Conservation (phyloP, 2,113 vertebrate species). For the Eptesicus fuscus region DNA sequence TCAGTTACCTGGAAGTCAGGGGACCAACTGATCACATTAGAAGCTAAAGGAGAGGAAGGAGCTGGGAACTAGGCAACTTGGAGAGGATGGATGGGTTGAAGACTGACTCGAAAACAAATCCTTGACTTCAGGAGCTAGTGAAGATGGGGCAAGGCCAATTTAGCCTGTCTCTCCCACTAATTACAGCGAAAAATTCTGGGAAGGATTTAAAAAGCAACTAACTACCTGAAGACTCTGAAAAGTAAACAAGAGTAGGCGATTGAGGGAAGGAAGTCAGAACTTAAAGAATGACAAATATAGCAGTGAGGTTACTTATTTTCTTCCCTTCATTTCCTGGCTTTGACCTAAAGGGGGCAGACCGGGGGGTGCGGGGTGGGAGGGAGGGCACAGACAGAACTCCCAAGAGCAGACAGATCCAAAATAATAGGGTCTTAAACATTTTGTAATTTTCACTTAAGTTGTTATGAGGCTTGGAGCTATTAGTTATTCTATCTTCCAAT, state of each 20-base stretch:
- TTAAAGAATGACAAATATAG: neutral
- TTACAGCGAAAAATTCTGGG: neutral
- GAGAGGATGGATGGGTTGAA: neutral
- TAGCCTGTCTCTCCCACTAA: neutral
- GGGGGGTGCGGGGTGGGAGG: no score
- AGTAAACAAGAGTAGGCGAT: neutral
- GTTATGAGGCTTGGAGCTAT: constrained; percentile 92
- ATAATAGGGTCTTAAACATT: constrained; percentile 89
- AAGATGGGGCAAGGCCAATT: neutral
- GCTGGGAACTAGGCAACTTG: neutral
- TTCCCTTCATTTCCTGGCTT: neutral
- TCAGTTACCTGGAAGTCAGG: neutral
- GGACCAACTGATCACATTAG: neutral
- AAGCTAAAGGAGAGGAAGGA: neutral
- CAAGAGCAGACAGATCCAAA: neutral
- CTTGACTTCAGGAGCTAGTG: neutral
- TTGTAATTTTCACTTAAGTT: constrained; percentile 90
- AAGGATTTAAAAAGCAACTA: neutral
- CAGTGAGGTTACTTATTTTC: neutral
- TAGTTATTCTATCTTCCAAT: constrained; percentile 94
- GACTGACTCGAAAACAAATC: neutral
- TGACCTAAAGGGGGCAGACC: neutral
- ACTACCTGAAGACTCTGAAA: neutral
- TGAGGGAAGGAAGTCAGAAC: neutral
- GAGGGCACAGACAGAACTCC: neutral